Base-by-base conservation (phyloP, 2,888 invertebrate species). In the Coecobrya sp. region DNA sequence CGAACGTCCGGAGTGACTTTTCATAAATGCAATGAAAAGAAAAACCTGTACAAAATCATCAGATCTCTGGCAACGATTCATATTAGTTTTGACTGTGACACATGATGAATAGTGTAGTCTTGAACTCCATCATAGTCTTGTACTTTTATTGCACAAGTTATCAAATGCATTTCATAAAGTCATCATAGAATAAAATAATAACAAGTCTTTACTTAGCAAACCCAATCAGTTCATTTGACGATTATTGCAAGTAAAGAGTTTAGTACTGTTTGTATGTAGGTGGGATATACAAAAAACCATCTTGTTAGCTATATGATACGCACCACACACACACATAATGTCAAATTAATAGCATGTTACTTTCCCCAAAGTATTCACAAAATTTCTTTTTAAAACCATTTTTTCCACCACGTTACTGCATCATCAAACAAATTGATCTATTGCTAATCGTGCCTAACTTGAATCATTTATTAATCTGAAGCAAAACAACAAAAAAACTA, bases 391-490 rank as follows among this genome's bases (percentile, higher is more conserved):
- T 49, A 76, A 42, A 76, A 45, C 19, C 19, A 76, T 73, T 73
- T 19, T 73, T 42, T 3, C 1, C 16, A 10, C 3, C 42, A 19
- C 19, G 10, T 42, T 73, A 73, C 19, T 42, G 22, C 65, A 73
- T 73, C 42, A 42, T 73, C 70, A 52, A 79, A 79, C 79, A 79
- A 79, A 79, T 79, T 79, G 55, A 27, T 79, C 5, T 52, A 49
- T 52, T 52, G 27, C 25, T 79, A 79, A 79, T 52, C 27, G 55
- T 52, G 52, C 7, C 52, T 4, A 27, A 27, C 52, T 52, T 79
- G 79, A 79, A 52, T 76, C 73, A 45, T 70, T 76, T 76, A n/a
- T 45, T 13, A 45, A 52, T 13, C 7, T 25, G 52, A 52, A 49
- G 22, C 49, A 10, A 52, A 49, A 2, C 25, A 76, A 49, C n/a